phyloP scores from a whole-genome alignment of 2,797 vertebrate species.

The Amazona finschi region DNA sequence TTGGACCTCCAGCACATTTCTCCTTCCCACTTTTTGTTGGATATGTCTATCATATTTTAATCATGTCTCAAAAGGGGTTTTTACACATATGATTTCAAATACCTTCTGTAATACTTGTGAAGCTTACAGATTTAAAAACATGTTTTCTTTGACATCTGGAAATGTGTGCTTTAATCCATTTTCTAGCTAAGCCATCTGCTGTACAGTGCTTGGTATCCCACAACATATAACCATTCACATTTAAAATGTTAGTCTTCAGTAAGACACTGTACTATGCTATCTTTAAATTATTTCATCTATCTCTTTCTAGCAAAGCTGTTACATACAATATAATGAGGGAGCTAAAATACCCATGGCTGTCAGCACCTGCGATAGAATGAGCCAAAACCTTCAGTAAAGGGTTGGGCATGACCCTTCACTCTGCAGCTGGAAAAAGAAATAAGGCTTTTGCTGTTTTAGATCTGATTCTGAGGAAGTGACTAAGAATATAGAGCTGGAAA shows the following conservation, averaged over 20 bases:
- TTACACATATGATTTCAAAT: neutral
- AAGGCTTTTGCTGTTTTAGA: neutral
- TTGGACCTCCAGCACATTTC: neutral
- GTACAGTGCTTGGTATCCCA: neutral
- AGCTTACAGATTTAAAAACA: neutral
- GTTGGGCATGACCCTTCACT: neutral
- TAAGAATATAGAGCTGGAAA: neutral
- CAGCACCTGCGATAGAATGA: neutral
- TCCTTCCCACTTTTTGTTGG: neutral
- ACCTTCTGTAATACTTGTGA: neutral
- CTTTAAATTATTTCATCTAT: neutral
- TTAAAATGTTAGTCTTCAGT: neutral
- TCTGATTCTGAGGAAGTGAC: neutral
- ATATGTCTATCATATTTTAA: neutral
- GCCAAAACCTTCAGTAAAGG: neutral
- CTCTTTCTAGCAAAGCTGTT: neutral
- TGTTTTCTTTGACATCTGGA: neutral
- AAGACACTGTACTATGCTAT: neutral
- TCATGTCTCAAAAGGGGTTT: neutral
- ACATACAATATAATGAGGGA: fast-evolving
- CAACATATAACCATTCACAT: neutral
- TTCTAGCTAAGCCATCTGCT: neutral
- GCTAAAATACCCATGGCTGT: neutral
- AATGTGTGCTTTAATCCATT: neutral
- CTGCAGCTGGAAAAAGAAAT: neutral